Evolutionary conservation across 2,113 vertebrate species (phyloP), one percentile per base, ranked within the genome.

Genomic region (Otocyon megalotis): DNA sequence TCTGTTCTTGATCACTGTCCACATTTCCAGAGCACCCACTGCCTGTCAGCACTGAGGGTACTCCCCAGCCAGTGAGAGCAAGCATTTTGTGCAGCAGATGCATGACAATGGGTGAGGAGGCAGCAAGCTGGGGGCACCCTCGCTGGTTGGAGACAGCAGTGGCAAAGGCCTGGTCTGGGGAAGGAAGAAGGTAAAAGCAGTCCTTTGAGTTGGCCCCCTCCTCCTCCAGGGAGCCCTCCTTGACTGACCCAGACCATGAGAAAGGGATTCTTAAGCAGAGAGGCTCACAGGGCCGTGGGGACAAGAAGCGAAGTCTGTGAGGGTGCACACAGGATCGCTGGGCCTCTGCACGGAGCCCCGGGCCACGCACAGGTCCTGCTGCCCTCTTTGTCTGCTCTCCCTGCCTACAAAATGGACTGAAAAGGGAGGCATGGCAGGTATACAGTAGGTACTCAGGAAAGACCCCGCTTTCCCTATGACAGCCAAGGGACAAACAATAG

Each of bases 301-400:
- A 11, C 8, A 9, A 48, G 5, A 22, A 53, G 8, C 1, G 17
- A 65, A n/a, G 62, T 9, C 13, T 4, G 1, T 26, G 0, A 0
- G 0, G 30, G 43, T 6, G 5, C 53, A 1, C 0, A 14, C 0
- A 0, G 71, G 43, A 13, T 26, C 26, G 4, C 28, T 79, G 28
- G 28, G 24, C 28, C 7, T 2, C 2, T 0, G 4, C 13, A 32
- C 3, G 3, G 81, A 84, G 22, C 20, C 6, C 0, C 28, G 6
- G 35, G 79, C 77, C 22, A 14, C 1, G 1, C 17, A 84, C 35
- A 30, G 77, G n/a, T 3, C 37, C 32, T 13, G 4, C 28, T 43
- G 15, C 4, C 22, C 32, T 28, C 19, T 17, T 56, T 48, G 58
- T 53, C 28, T 2, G 14, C 4, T 1, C 0, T 53, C 87, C 88